Base-by-base conservation (phyloP, 2,113 vertebrate species). In the Sphyrna mokarran region DNA sequence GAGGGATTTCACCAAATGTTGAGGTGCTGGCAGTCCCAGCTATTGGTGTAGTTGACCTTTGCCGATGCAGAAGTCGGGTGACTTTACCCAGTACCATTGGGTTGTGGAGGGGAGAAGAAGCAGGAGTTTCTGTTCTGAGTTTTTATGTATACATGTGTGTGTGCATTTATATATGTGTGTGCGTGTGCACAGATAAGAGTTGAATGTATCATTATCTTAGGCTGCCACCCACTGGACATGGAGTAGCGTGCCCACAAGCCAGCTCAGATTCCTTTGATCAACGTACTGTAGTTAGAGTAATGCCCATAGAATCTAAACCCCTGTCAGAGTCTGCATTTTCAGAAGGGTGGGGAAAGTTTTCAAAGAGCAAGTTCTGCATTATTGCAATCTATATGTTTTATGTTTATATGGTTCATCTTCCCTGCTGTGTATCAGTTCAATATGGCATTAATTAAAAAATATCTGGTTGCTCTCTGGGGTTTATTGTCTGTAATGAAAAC, bases 371-470 rank as follows among this genome's bases (percentile, higher is more conserved):
- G 61, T 33, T 91, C 87, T 2, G 33, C 58, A 33, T 20, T 37
- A 33, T 66, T 66, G 54, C 26, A 66, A 8, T 37, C 8, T 63
- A n/a, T 91, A 66, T 7, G 33, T 66, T 66, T 91, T 63, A 66
- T 16, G 89, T 66, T 66, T 63, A 16, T 91, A 66, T 66, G 66
- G n/a, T 61, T 91, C 29, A 91, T 37, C 61, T 20, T 33, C 33
- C 3, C 9, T 91, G 5, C 33, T 66, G 33, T 66, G 8, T 66
- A 37, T 63, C 58, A 66, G 0, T 33, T 90, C n/a, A n/a, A 1
- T 91, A 18, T 91, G 33, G 33, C 29, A 91, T 66, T 91, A 66
- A 91, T 91, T 91, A 91, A 66, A 66, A 66, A 91, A n/a, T 20
- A 83, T 22, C 16, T 14, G 14, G 66, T 37, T 91, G 58, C 89